These are phyloP conservation scores for Nectonema munidae DNA, from an alignment of 2,888 invertebrate species.

Conservation along the genomic window DNA sequence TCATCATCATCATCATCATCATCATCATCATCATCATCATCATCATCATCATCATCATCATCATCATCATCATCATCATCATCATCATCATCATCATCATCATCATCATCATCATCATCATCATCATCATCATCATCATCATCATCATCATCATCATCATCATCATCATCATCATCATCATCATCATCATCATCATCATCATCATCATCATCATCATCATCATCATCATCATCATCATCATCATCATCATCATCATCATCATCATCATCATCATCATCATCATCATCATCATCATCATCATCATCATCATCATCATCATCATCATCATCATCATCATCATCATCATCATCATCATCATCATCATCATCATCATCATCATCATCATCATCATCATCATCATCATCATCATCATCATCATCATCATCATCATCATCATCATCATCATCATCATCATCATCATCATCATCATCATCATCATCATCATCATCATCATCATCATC, in stretches of 20 bases:
- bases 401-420: too few relatives aligned
- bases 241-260: not conserved
- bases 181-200: not conserved
- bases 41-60: not conserved
- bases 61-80: not conserved
- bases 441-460: too few relatives aligned
- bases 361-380: too few relatives aligned
- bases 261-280: too few relatives aligned
- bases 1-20: not conserved
- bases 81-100: not conserved
- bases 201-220: not conserved
- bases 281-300: too few relatives aligned
- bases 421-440: too few relatives aligned
- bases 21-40: not conserved
- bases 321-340: too few relatives aligned
- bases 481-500: too few relatives aligned
- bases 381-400: too few relatives aligned
- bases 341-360: too few relatives aligned
- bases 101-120: not conserved
- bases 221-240: not conserved
- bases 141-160: not conserved
- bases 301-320: too few relatives aligned
- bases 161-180: not conserved
- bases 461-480: too few relatives aligned
- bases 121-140: not conserved